Evolutionary conservation across 2,888 invertebrate species (phyloP).

Genomic region (Orthosia cruda): DNA sequence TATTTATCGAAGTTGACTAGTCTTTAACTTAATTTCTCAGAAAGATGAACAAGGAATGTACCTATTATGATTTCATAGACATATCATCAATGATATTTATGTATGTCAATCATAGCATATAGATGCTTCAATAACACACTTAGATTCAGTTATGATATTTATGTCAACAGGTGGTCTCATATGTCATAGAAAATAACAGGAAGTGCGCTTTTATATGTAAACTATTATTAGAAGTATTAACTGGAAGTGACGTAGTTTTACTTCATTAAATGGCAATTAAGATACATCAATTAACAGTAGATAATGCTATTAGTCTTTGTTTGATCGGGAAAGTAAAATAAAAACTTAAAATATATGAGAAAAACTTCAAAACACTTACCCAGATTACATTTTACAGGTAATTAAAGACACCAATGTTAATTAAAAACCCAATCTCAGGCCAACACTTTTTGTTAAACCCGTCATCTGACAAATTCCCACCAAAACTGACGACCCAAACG

Average conservation of each 20-base stretch:
- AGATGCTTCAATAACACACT: constrained; percentile 3
- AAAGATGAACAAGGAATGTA: not conserved
- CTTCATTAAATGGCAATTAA: not conserved
- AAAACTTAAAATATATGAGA: not conserved
- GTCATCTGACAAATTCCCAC: constrained; percentile 62
- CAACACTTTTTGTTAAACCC: constrained; percentile 5
- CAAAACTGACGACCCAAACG: constrained; percentile 54
- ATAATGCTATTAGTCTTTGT: too few species aligned
- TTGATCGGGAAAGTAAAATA: not conserved
- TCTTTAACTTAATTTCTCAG: not conserved
- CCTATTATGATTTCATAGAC: not conserved
- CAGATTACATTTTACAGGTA: constrained; percentile 59
- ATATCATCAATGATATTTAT: not conserved
- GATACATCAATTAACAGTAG: not conserved
- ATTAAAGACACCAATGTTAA: constrained; percentile 18
- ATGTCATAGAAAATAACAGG: constrained; percentile 64
- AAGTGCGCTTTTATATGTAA: constrained; percentile 18
- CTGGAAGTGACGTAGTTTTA: not conserved
- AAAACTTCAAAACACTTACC: constrained; percentile 54
- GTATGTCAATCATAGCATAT: constrained; percentile 23
- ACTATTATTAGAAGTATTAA: constrained; percentile 9
- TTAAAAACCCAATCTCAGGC: constrained; percentile 9
- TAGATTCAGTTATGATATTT: constrained; percentile 59
- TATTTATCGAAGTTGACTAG: not conserved
- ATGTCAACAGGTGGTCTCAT: constrained; percentile 78